Evolutionary conservation across 2,797 vertebrate genomes (phyloP), one percentile per base, ranked within the genome.

Genomic region (Sebastiscus albofasciatus): DNA sequence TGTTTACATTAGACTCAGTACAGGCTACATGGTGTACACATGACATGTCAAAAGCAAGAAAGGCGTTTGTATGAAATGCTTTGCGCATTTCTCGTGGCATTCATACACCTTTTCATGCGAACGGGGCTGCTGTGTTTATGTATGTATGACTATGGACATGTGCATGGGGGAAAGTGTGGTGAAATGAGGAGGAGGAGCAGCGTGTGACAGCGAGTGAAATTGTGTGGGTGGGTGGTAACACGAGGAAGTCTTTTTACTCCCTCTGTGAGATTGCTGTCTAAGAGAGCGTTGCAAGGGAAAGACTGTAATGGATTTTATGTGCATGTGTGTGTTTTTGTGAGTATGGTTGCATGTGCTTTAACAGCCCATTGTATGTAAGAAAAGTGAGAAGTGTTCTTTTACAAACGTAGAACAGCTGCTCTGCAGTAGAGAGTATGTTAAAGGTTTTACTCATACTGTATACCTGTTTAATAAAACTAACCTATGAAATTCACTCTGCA

Each of bases 131-230:
- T 71, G 36, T 55, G 27, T 59, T 27, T 74, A 27, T 54, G 33
- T 65, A 4, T 46, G 54, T 20, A 24, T 65, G 67, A 66, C 33
- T 59, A 54, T 42, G 36, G 39, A 34, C 39, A 67, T 36, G 56
- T 56, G 68, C 20, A n/a, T 34, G 36, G 56, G 39, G 16, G 68
- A 73, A 79, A n/a, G 54, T 83, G 65, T 67, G 76, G 52, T 27
- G 71, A 77, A 67, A 78, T 54, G 39, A 61, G 66, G 67, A 68
- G 72, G 66, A 75, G 69, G 33, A 77, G 54, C 60, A 73, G 62
- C 8, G 5, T 68, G 75, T 70, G 73, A 81, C 67, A 76, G 12
- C n/a, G 18, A 64, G 54, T 59, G 65, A 66, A 61, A 54, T 56
- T 59, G 62, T 78, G 65, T 79, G 67, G 62, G 69, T 79, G 69